Base-by-base conservation (phyloP, 1,140 invertebrate species). In the Pogonomyrmex barbatus region DNA sequence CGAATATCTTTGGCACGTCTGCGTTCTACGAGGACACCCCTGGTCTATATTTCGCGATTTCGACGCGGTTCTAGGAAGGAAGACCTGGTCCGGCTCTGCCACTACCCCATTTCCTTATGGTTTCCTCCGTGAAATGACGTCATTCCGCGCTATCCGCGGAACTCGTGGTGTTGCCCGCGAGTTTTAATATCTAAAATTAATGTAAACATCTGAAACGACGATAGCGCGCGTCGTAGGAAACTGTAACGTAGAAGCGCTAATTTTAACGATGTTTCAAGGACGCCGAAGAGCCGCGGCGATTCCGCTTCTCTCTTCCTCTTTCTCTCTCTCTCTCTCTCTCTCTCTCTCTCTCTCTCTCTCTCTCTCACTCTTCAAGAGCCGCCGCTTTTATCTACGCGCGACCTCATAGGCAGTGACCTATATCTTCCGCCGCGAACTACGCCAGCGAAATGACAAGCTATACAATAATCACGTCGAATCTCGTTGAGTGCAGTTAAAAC, bases 401-500 rank as follows among this genome's bases (percentile, higher is more conserved):
- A 92, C 83, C 84, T 91, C 88, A 90, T 89, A 88, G 86, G n/a
- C 86, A 73, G 71, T 83, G 92, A 92, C 90, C 92, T 92, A 93
- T 90, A 92, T 92, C 84, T 87, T 52, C 56, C 54, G 56, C 42
- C 45, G 70, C 77, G n/a, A 39, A 30, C 50, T 67, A 39, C 56
- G 45, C 68, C 30, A 62, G 36, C n/a, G 68, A 90, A 89, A 87
- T 85, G 42, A 12, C 81, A 36, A 77, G 56, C 75, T 52, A 33
- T 36, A 63, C 47, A 77, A 85, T 89, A 83, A 90, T 90, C 88
- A 58, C 54, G 81, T 82, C 82, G 71, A 85, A 88, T 90, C 88
- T 85, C 30, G 58, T 79, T 73, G 89, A 90, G 84, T 73, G 78
- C 68, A 75, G 65, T 89, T 86, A 60, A 81, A 84, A 50, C 45